phyloP scores from a whole-genome alignment of 1,140 invertebrate genomes.

The Chelonus insularis region DNA sequence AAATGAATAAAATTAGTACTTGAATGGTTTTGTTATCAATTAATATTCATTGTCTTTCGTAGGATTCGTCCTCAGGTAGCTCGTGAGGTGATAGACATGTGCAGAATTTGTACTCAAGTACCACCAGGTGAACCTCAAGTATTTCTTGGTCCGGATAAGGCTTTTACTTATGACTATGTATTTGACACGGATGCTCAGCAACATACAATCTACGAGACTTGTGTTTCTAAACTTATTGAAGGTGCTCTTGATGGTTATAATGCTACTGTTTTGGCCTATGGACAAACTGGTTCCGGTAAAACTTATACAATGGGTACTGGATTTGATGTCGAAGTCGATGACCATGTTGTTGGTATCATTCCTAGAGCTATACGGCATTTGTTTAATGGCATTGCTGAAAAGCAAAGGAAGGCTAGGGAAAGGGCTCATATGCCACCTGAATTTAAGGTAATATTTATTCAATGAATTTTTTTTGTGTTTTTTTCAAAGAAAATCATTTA shows the following conservation, averaged over 20 bases:
- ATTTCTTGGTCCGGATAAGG: slow-evolving; percentile 89
- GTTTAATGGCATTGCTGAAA: slow-evolving; percentile 78
- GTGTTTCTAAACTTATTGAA: slow-evolving; percentile 83
- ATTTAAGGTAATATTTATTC: slow-evolving; percentile 58
- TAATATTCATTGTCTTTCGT: no score
- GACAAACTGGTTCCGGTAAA: slow-evolving; percentile 96
- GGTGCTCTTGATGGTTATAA: slow-evolving; percentile 92
- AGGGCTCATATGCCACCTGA: slow-evolving; percentile 70
- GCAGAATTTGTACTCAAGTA: slow-evolving; percentile 88
- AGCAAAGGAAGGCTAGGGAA: slow-evolving; percentile 66
- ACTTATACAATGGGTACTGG: slow-evolving; percentile 99
- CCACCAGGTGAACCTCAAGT: slow-evolving; percentile 88
- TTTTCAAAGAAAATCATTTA: background rate
- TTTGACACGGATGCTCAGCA: slow-evolving; percentile 81
- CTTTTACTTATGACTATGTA: slow-evolving; percentile 97
- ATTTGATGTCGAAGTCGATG: slow-evolving; percentile 80
- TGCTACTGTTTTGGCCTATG: slow-evolving; percentile 94
- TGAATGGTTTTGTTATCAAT: no score
- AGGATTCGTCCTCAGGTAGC: slow-evolving; percentile 94
- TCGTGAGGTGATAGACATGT: slow-evolving; percentile 92
- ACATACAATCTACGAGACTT: slow-evolving; percentile 83
- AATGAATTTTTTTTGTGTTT: slow-evolving; percentile 1
- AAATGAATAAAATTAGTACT: no score
- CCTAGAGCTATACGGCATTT: slow-evolving; percentile 90
- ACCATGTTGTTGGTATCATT: slow-evolving; percentile 78